phyloP scores from a whole-genome alignment of 2,888 invertebrate genomes.

The Spodoptera littoralis region DNA sequence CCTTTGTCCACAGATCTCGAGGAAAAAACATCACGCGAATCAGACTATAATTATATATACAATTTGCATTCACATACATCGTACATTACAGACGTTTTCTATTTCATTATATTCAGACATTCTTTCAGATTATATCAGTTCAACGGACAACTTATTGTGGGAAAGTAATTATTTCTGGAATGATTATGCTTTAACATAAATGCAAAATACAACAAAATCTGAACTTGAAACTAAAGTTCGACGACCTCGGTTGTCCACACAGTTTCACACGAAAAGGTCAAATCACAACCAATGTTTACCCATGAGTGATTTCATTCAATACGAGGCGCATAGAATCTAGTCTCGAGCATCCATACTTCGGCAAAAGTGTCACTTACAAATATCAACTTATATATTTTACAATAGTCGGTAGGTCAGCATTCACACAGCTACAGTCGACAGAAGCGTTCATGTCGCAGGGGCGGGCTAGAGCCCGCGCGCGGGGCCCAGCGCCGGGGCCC shows the following conservation, averaged over 20 bases:
- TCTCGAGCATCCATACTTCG: conserved; percentile 8
- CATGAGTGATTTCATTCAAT: not conserved
- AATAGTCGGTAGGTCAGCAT: conserved; percentile 33
- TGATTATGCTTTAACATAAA: not conserved
- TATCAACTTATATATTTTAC: conserved; percentile 8
- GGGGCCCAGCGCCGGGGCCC: conserved; percentile 12
- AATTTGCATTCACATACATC: conserved; percentile 6
- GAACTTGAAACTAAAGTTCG: too few species aligned
- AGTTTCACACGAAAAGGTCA: conserved; percentile 9
- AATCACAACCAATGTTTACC: conserved; percentile 39
- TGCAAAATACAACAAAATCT: not conserved
- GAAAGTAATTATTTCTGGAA: conserved; percentile 1
- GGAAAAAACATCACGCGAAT: not conserved
- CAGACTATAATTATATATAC: conserved; percentile 15
- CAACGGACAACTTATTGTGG: not conserved
- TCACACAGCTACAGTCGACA: conserved; percentile 14
- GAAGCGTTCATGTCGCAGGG: conserved; percentile 3
- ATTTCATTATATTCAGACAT: not conserved
- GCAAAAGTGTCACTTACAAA: not conserved
- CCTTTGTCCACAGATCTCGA: not conserved
- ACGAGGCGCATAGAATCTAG: not conserved
- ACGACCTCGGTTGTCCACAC: conserved; percentile 20
- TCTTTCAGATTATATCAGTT: too few species aligned
- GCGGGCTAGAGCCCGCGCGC: conserved; percentile 6
- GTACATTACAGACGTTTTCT: too few species aligned